These are phyloP conservation scores for Meiosimyza platycephala DNA, from an alignment of 2,888 invertebrate species.

Conservation along the genomic window DNA sequence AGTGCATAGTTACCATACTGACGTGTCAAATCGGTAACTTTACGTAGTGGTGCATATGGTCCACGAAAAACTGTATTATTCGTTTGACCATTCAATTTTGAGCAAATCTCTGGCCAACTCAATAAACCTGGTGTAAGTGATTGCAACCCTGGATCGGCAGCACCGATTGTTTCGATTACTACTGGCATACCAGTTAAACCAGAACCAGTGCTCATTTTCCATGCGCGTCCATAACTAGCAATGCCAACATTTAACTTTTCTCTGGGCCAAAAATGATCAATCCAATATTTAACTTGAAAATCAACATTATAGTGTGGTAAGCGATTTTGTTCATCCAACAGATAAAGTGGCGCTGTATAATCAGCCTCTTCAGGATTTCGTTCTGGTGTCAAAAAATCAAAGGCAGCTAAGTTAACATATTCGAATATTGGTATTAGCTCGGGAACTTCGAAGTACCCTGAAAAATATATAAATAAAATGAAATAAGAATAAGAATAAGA, in stretches of 20 bases:
- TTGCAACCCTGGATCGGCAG: slow-evolving; percentile 78
- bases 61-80: slow-evolving; percentile 71
- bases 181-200: slow-evolving; percentile 83
- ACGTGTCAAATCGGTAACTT: slow-evolving; percentile 82
- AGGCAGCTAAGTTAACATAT: slow-evolving; percentile 81
- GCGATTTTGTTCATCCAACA: slow-evolving; percentile 76
- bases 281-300: slow-evolving; percentile 75
- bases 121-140: slow-evolving; percentile 77
- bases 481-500: no score
- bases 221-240: slow-evolving; percentile 79
- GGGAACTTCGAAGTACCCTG: slow-evolving; percentile 83
- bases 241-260: slow-evolving; percentile 79
- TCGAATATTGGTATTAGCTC: slow-evolving; percentile 80
- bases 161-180: slow-evolving; percentile 73
- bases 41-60: slow-evolving; percentile 74
- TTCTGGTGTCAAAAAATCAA: slow-evolving; percentile 81
- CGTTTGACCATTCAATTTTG: slow-evolving; percentile 71
- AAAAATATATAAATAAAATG: slow-evolving; percentile 47
- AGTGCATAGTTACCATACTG: slow-evolving; percentile 83
- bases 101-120: slow-evolving; percentile 84
- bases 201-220: slow-evolving; percentile 80
- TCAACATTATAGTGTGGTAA: slow-evolving; percentile 76
- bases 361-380: slow-evolving; percentile 84
- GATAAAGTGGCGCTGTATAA: slow-evolving; percentile 78
- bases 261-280: slow-evolving; percentile 70